Evolutionary conservation across 2,888 invertebrate species (phyloP), one percentile per base, ranked within the genome.

Genomic region (Belgica antarctica): DNA sequence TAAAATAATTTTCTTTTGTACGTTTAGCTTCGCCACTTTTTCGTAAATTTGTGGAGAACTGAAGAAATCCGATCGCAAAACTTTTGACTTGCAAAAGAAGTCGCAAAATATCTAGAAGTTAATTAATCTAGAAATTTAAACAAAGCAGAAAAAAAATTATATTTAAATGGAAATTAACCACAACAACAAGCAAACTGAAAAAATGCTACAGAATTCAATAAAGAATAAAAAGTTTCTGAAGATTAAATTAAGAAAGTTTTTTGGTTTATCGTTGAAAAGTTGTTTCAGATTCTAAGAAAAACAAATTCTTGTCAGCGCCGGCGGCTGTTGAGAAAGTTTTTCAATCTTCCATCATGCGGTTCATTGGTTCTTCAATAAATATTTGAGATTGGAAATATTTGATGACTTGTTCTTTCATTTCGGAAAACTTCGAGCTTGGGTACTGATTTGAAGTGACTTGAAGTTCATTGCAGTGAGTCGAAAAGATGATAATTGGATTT

Each of bases 21-120:
- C 41, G 3, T 41, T 41, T n/a, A 41, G n/a, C n/a, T n/a, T 2
- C n/a, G 41, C 12, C 5, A 10, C 12, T n/a, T n/a, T n/a, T 2
- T n/a, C 10, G 41, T n/a, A 10, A 41, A 41, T 41, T 15, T 12
- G n/a, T 12, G 2, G 10, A 41, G 2, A 10, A n/a, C n/a, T 31
- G 10, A 31, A 31, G 31, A 31, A 10, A 41, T n/a, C n/a, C 3
- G 41, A 5, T 41, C 41, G 10, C 41, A 10, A 41, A 10, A 34
- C 12, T 15, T 41, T 41, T 41, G 41, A 41, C 15, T 41, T 41
- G 12, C 15, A 41, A 5, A 15, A 41, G 15, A 15, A 41, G n/a
- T n/a, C n/a, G n/a, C n/a, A 41, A 31, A 41, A 41, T 41, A 41
- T 41, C 10, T 41, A 41, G 41, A 41, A n/a, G 15, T n/a, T 41